A percentile compares a stretch with the other conserved stretches of the same genome.
Conservation (phyloP, 2,888 invertebrate species). For the Coremacera marginata region DNA sequence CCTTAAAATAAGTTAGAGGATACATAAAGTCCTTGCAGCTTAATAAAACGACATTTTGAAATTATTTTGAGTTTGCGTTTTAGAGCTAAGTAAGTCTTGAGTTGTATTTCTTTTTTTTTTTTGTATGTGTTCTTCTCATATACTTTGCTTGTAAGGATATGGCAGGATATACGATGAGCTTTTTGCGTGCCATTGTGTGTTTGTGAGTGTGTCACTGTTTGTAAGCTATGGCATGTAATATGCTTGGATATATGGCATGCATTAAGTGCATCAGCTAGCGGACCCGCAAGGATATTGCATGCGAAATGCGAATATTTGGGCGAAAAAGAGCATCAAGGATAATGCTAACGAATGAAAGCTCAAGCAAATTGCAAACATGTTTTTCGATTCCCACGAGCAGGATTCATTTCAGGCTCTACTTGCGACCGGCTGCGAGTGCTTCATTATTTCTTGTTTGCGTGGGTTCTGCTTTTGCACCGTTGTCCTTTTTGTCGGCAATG, state of each 20-base stretch:
- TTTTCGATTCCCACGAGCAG: constrained; percentile 32
- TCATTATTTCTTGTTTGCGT: neutral
- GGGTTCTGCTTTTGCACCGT: neutral
- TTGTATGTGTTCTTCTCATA: neutral
- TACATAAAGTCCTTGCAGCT: constrained; percentile 35
- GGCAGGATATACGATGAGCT: neutral
- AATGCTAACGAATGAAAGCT: constrained; percentile 5
- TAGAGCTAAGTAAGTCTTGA: neutral
- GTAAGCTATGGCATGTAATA: constrained; percentile 31
- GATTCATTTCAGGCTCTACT: constrained; percentile 18
- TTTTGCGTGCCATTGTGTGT: neutral
- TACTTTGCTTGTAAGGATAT: neutral
- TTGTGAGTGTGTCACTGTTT: neutral
- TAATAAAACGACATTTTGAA: constrained; percentile 38
- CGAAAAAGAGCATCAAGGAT: constrained; percentile 7
- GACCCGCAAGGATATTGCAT: constrained; percentile 22
- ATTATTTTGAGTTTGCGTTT: constrained; percentile 36
- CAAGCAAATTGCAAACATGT: constrained; percentile 34
- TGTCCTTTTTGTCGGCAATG: neutral
- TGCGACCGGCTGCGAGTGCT: neutral
- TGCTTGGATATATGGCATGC: constrained; percentile 32
- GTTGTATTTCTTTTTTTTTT: neutral
- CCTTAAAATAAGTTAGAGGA: constrained; percentile 17
- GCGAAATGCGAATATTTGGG: constrained; percentile 3
- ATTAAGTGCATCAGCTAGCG: constrained; percentile 12